Evolutionary conservation across 2,113 vertebrate genomes (phyloP).

Genomic region (Gobius niger): DNA sequence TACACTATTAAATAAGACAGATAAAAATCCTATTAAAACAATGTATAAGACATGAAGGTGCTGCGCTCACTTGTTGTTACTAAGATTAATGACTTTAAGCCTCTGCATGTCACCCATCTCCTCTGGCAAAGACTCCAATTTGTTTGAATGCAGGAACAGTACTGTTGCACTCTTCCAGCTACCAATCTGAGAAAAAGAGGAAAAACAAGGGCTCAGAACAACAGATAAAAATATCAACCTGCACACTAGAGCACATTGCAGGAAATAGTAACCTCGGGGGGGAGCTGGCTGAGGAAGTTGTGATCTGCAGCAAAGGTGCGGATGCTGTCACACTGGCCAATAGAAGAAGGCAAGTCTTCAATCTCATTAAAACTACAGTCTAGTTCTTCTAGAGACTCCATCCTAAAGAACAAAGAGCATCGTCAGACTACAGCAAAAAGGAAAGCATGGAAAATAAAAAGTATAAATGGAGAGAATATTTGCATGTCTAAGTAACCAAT

Average conservation of each 20-base stretch:
- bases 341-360: slow-evolving; percentile 87
- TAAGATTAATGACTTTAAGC: slow-evolving; percentile 95
- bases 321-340: slow-evolving; percentile 87
- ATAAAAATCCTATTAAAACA: not conserved
- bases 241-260: not conserved
- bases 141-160: slow-evolving; percentile 97
- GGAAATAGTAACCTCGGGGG: slow-evolving; percentile 82
- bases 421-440: not conserved
- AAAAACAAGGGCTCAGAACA: slow-evolving; percentile 10
- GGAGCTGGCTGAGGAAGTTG: slow-evolving; percentile 91
- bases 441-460: slow-evolving; percentile 18
- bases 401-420: slow-evolving; percentile 61
- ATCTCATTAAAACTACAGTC: slow-evolving; percentile 99
- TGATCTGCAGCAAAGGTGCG: slow-evolving; percentile 97
- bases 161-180: slow-evolving; percentile 91
- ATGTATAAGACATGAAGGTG: not conserved
- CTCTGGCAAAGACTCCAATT: slow-evolving; percentile 93
- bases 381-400: slow-evolving; percentile 87
- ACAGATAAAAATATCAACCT: not conserved
- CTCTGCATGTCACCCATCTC: slow-evolving; percentile 98
- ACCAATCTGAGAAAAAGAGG: slow-evolving; percentile 81
- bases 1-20: no score
- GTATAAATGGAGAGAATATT: slow-evolving; percentile 36
- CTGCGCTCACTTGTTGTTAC: slow-evolving; percentile 92
- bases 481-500: slow-evolving; percentile 26